Evolutionary conservation across 2,888 invertebrate genomes (phyloP), one percentile per base, ranked within the genome.

Genomic region (Keiferia lycopersicella): DNA sequence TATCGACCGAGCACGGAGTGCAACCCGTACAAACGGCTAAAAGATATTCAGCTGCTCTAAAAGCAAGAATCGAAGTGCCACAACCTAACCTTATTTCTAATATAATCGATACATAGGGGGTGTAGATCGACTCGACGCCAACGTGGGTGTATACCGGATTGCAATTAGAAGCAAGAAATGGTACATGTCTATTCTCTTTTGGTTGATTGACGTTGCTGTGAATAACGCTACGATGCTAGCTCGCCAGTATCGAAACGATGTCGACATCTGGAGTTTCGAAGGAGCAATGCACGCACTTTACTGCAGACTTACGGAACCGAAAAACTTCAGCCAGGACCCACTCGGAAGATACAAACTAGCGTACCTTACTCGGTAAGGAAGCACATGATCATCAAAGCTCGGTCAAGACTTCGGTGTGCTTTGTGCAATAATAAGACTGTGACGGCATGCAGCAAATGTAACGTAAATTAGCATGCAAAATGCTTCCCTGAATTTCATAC

Each of bases 151-250:
- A 8, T 59, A 59, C 16, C 22, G 51, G 8, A 34, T 65, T 18
- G 68, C 58, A 1, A 69, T 71, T 0, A 64, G 69, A 53, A 67
- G 67, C n/a, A 69, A 68, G 30, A 71, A 68, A 39, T 71, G 67
- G 70, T 69, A 67, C 56, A 64, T 48, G 22, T 62, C 62, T 1
- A 65, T 71, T 8, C 2, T 69, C 38, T 58, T 68, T n/a, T 70
- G 66, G 65, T 50, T 69, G 8, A 63, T 70, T 30, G 68, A 68
- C 50, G 70, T 69, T 4, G 63, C 66, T 0, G 67, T 70, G 0
- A 67, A 67, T 50, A 69, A 69, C 65, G 63, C 70, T 16, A 62
- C 64, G 10, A 41, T 70, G 8, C 26, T 70, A n/a, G 64, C 69
- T 16, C 53, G 67, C 1, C n/a, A 53, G 12, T 38, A 16, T 3